Evolutionary conservation across 1,140 invertebrate genomes (phyloP), one percentile per base, ranked within the genome.

Genomic region (Mamestra configurata): DNA sequence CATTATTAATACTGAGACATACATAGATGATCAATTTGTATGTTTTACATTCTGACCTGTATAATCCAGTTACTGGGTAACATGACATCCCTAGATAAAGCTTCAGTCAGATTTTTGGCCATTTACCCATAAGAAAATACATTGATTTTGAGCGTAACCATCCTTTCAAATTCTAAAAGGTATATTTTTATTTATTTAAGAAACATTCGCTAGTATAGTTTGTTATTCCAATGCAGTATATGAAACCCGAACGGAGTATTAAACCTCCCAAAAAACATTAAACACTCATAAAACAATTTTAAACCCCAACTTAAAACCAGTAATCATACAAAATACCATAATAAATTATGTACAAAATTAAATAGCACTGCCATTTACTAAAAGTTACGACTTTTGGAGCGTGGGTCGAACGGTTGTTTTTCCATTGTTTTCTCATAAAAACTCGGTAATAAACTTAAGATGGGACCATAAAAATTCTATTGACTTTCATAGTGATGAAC

Each of bases 281-380:
- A 11, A 15, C 7, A 31, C 24, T 1, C 24, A 57, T 24, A 57
- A 59, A 59, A 31, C 55, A 31, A 15, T n/a, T 27, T 59, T 59
- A 59, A 57, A 27, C 53, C n/a, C 8, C 53, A 24, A 13, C 18
- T 27, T 11, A 20, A 57, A 31, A 13, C 4, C 7, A 11, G 11
- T 31, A 59, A 8, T 59, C 5, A 31, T 31, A 24, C 55, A 59
- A 31, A 59, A 59, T 31, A n/a, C 22, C 0, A 24, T 13, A 59
- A 15, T 59, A 59, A 59, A 59, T 59, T 59, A 59, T 27, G 22
- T 59, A 59, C 11, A 59, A 59, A 55, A 59, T 59, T 59, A 31
- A 59, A 59, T 59, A 59, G 55, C n/a, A 59, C 10, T 15, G 11
- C 22, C 22, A 55, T 55, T 55, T 24, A 55, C 55, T 31, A 11